Conservation (phyloP, 2,888 invertebrate genomes). For the Epiblema foenella region DNA sequence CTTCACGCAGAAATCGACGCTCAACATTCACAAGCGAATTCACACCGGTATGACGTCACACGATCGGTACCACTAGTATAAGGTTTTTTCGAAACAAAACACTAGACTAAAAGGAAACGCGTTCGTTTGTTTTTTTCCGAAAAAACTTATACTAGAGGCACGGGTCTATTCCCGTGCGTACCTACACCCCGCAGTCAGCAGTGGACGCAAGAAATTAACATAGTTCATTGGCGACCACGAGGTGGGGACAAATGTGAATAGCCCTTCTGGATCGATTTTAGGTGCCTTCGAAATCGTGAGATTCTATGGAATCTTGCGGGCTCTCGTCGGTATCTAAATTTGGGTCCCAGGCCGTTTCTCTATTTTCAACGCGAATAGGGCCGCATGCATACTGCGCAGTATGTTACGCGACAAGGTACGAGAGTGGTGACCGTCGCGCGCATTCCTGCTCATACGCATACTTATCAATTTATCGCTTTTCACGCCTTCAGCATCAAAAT, state of each 20-base stretch:
- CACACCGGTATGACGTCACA: slow-evolving; percentile 79
- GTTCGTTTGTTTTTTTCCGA: too few species aligned
- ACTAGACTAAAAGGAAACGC: too few species aligned
- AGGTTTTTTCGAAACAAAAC: too few species aligned
- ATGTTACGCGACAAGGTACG: background rate
- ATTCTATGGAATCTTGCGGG: background rate
- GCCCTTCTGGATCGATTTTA: background rate
- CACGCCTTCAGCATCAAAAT: slow-evolving; percentile 2
- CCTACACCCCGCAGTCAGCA: too few species aligned
- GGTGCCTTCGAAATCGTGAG: background rate
- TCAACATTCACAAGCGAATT: slow-evolving; percentile 86
- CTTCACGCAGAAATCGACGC: slow-evolving; percentile 85
- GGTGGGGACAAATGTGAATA: too few species aligned
- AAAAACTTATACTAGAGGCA: too few species aligned
- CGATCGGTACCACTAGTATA: too few species aligned
- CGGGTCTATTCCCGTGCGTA: too few species aligned
- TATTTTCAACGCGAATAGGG: background rate
- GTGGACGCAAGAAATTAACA: too few species aligned
- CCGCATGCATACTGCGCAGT: background rate
- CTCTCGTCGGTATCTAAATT: background rate
- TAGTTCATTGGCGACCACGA: too few species aligned
- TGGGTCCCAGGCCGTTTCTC: slow-evolving; percentile 15
- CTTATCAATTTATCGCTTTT: background rate
- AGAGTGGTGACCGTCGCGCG: background rate
- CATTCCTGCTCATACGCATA: background rate